Conservation (phyloP, 2,888 invertebrate genomes). For the Ochropacha duplaris region DNA sequence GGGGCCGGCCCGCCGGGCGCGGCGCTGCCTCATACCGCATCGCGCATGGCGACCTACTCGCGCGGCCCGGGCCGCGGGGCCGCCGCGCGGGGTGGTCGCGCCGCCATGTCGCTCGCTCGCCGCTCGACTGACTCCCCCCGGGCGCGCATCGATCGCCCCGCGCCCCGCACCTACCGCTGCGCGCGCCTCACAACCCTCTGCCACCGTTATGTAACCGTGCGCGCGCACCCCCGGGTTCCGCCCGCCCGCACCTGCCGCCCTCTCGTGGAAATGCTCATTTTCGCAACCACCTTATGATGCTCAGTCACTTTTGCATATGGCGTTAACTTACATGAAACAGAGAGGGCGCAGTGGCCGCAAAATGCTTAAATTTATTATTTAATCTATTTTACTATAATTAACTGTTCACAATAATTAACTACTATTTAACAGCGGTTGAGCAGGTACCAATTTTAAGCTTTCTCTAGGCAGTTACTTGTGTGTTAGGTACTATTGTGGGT, state of each 20-base stretch:
- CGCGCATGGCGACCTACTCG: conserved; percentile 84
- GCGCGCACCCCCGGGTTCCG: conserved; percentile 71
- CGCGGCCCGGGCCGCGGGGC: conserved; percentile 83
- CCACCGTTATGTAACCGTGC: conserved; percentile 75
- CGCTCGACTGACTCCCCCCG: conserved; percentile 81
- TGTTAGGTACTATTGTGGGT: too few species aligned
- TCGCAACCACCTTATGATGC: conserved; percentile 33
- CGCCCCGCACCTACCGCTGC: conserved; percentile 69
- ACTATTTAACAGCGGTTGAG: too few species aligned
- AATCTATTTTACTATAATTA: too few species aligned
- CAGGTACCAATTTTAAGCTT: too few species aligned
- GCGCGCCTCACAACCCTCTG: conserved; percentile 63
- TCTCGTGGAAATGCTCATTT: conserved; percentile 32
- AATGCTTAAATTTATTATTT: background rate
- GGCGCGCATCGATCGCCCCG: conserved; percentile 78
- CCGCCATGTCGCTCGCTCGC: conserved; percentile 81
- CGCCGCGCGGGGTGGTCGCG: conserved; percentile 82
- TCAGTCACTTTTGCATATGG: conserved; percentile 12
- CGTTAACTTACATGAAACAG: conserved; percentile 13
- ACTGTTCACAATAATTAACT: too few species aligned
- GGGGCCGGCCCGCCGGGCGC: conserved; percentile 83
- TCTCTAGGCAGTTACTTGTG: too few species aligned
- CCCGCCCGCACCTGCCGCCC: conserved; percentile 56
- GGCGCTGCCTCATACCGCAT: conserved; percentile 86
- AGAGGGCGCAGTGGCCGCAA: conserved; percentile 14